Conservation (phyloP, 2,888 invertebrate genomes). For the Eustalomyia histrio region DNA sequence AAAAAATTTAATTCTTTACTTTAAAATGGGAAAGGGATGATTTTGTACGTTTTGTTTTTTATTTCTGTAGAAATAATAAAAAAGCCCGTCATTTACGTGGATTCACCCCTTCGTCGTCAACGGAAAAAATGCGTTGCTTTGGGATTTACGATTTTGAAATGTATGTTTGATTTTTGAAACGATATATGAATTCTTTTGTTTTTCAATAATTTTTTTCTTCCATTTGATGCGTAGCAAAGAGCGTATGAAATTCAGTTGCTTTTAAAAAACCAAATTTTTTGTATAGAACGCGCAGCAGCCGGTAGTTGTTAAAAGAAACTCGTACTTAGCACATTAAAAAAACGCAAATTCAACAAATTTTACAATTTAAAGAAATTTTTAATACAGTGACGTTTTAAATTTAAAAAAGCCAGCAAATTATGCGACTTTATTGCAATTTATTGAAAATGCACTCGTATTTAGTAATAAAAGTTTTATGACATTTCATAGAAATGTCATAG, state of each 20-base stretch:
- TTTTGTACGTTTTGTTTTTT: conserved; percentile 53
- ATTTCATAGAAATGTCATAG: conserved; percentile 51
- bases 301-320: conserved; percentile 59
- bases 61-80: conserved; percentile 58
- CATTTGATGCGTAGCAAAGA: conserved; percentile 62
- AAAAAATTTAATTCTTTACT: conserved; percentile 36
- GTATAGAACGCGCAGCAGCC: conserved; percentile 45
- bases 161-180: conserved; percentile 32
- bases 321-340: conserved; percentile 62
- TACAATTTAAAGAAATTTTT: conserved; percentile 11
- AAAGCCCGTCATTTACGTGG: conserved; percentile 64
- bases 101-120: conserved; percentile 65
- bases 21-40: conserved; percentile 68
- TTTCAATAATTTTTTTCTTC: conserved; percentile 49
- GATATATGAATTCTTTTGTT: conserved; percentile 51
- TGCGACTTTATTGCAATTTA: not conserved
- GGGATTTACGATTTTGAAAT: conserved; percentile 58
- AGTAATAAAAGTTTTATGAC: not conserved
- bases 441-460: not conserved
- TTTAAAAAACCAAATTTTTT: conserved; percentile 45
- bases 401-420: not conserved
- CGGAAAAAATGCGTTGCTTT: conserved; percentile 61
- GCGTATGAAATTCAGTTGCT: conserved; percentile 41
- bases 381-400: not conserved
- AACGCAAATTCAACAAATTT: conserved; percentile 20